These are phyloP conservation scores for Theropithecus gelada DNA, from an alignment of 2,113 vertebrate genomes.

Conservation along the genomic window DNA sequence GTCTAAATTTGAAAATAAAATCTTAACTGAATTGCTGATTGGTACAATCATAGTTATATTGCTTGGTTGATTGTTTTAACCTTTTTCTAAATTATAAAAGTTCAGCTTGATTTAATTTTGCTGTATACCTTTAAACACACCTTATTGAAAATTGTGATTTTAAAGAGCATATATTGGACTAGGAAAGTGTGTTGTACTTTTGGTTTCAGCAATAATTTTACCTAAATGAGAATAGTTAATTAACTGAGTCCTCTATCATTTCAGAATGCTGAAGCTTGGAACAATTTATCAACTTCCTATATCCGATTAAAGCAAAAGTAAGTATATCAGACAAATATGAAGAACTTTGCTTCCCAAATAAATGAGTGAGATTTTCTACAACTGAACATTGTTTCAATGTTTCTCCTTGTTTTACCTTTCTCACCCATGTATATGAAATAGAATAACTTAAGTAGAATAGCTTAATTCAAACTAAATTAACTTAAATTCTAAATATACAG, in stretches of 20 bases:
- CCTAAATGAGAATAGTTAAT: not conserved
- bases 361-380: constrained; percentile 46
- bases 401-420: not conserved
- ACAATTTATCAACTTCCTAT: constrained; percentile 97
- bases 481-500: constrained; percentile 25
- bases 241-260: constrained; percentile 70
- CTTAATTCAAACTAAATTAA: not conserved
- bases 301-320: constrained; percentile 96
- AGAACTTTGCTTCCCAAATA: constrained; percentile 65
- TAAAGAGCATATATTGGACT: not conserved
- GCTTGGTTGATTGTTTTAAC: not conserved
- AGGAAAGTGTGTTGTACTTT: constrained; percentile 28
- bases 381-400: not conserved
- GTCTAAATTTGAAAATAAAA: constrained; percentile 46
- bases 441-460: not conserved
- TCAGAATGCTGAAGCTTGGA: constrained; percentile 99
- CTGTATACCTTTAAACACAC: not conserved
- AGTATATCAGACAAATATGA: constrained; percentile 82
- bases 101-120: constrained; percentile 21
- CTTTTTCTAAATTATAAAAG: constrained; percentile 21
- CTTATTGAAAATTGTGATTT: not conserved
- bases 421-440: not conserved
- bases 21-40: constrained; percentile 10
- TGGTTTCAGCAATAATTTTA: not conserved
- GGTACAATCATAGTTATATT: not conserved